Evolutionary conservation across 2,888 invertebrate species (phyloP).

Genomic region (Lagria hirta): DNA sequence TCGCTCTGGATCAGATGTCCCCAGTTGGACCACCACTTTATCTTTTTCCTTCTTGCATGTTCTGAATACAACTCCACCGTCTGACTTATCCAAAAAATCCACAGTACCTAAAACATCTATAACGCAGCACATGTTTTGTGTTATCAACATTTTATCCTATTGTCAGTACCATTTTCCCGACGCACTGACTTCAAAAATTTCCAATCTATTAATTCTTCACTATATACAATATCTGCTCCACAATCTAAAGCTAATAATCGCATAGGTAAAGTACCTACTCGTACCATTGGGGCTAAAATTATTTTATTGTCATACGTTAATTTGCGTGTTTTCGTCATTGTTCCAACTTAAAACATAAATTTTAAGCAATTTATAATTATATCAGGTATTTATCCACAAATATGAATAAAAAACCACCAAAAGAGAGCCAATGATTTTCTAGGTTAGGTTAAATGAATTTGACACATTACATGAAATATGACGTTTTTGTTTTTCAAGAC

Average conservation of each 20-base stretch:
- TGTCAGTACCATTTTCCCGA: slow-evolving; percentile 75
- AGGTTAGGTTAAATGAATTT: too few relatives aligned
- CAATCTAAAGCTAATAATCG: slow-evolving; percentile 84
- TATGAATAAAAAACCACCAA: too few relatives aligned
- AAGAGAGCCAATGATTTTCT: too few relatives aligned
- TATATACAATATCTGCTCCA: slow-evolving; percentile 95
- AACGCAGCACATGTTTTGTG: too few relatives aligned
- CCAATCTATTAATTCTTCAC: slow-evolving; percentile 93
- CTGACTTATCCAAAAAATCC: slow-evolving; percentile 86
- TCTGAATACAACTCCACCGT: slow-evolving; percentile 89
- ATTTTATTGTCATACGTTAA: slow-evolving; percentile 61
- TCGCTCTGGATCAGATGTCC: slow-evolving; percentile 84
- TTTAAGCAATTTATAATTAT: too few relatives aligned
- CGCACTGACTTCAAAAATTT: slow-evolving; percentile 83
- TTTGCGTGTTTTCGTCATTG: slow-evolving; percentile 27
- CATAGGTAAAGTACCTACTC: slow-evolving; percentile 92
- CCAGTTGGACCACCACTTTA: slow-evolving; percentile 88
- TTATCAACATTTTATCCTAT: too few relatives aligned
- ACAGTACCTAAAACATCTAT: slow-evolving; percentile 84
- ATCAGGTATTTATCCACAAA: too few relatives aligned
- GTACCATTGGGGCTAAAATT: slow-evolving; percentile 94
- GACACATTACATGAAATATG: too few relatives aligned
- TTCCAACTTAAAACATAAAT: too few relatives aligned
- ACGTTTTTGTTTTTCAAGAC: too few relatives aligned
- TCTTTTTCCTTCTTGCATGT: slow-evolving; percentile 82